Conservation (phyloP, 2,888 invertebrate species). For the Drosophila sordidapex region DNA sequence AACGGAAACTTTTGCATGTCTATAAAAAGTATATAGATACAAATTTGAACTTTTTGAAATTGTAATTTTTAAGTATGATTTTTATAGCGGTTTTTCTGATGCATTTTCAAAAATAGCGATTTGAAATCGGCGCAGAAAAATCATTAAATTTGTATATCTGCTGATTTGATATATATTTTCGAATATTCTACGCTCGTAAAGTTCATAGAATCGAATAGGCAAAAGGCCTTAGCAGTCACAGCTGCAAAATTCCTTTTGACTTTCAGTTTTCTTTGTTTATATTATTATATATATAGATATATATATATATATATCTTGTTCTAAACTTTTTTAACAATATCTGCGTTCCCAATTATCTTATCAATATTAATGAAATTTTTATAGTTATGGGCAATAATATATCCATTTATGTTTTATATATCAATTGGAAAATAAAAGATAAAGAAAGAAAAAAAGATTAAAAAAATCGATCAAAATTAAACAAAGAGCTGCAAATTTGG, state of each 20-base stretch:
- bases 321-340: too few species aligned
- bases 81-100: background rate
- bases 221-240: background rate
- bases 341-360: background rate
- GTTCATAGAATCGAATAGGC: background rate
- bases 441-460: too few species aligned
- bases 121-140: background rate
- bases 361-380: background rate
- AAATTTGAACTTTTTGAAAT: background rate
- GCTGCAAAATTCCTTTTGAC: background rate
- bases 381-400: background rate
- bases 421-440: too few species aligned
- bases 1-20: conserved; percentile 99
- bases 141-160: background rate
- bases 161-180: background rate
- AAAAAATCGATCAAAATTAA: too few species aligned
- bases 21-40: conserved; percentile 72
- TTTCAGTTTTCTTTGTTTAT: background rate
- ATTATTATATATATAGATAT: background rate
- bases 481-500: background rate
- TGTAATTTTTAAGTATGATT: background rate
- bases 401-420: too few species aligned
- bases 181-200: background rate
- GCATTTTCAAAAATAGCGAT: background rate
- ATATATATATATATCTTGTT: too few species aligned